Evolutionary conservation across 2,113 vertebrate species (phyloP).

Genomic region (Lepisosteus oculatus): DNA sequence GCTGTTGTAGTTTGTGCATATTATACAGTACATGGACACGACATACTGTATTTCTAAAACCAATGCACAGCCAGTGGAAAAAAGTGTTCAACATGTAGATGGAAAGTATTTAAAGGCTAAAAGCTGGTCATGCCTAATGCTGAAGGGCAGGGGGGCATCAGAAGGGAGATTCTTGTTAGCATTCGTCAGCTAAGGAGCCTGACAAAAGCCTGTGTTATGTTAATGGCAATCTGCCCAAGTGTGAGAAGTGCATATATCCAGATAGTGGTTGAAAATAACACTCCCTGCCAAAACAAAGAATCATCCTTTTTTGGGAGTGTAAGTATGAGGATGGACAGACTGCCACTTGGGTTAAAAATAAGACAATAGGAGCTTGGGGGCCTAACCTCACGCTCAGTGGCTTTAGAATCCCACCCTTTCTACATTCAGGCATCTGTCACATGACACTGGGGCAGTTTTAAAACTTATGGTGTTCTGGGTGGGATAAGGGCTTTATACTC

Average conservation of each 20-base stretch:
- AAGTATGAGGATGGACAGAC: constrained; percentile 40
- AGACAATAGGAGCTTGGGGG: constrained; percentile 35
- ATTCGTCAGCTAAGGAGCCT: not conserved
- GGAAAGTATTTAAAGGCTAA: too few relatives aligned
- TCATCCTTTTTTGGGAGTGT: constrained; percentile 51
- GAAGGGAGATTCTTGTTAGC: not conserved
- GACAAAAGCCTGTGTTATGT: not conserved
- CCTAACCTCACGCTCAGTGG: not conserved
- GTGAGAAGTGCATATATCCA: not conserved
- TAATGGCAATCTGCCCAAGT: constrained; percentile 18
- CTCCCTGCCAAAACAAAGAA: constrained; percentile 22
- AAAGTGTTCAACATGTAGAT: too few relatives aligned
- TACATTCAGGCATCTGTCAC: not conserved
- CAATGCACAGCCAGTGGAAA: too few relatives aligned
- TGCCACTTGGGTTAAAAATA: constrained; percentile 65
- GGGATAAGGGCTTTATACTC: not conserved
- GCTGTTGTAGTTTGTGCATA: too few relatives aligned
- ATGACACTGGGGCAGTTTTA: not conserved
- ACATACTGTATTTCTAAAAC: too few relatives aligned
- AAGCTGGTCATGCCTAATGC: not conserved
- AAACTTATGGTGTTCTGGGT: not conserved
- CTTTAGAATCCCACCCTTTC: not conserved
- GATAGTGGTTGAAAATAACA: not conserved
- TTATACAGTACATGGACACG: too few relatives aligned
- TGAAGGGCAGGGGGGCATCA: not conserved